Evolutionary conservation across 2,113 vertebrate genomes (phyloP).

Genomic region (Callopanchax toddi): DNA sequence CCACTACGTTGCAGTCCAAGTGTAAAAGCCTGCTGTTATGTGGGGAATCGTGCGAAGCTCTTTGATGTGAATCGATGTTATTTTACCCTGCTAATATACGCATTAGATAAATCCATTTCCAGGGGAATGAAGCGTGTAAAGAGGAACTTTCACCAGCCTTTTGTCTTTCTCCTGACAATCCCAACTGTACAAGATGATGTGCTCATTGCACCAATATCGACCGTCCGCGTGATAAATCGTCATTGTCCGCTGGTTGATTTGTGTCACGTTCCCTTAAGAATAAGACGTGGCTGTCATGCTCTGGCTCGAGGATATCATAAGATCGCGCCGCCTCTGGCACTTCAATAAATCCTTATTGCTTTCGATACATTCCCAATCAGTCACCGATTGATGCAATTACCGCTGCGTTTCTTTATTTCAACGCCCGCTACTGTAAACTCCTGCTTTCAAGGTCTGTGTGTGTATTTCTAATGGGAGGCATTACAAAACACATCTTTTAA

Average conservation of each 20-base stretch:
- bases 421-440: conserved; percentile 25
- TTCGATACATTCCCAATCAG: conserved; percentile 41
- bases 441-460: conserved; percentile 26
- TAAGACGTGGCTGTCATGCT: conserved; percentile 45
- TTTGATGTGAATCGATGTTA: conserved; percentile 38
- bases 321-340: conserved; percentile 20
- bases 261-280: conserved; percentile 42
- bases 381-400: conserved; percentile 47
- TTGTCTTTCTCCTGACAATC: conserved; percentile 14
- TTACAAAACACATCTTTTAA: conserved; percentile 66
- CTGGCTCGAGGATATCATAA: conserved; percentile 26
- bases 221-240: conserved; percentile 48
- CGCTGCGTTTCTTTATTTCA: conserved; percentile 3
- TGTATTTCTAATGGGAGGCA: conserved; percentile 58
- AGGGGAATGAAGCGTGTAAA: neutral
- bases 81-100: conserved; percentile 9
- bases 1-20: conserved; percentile 65
- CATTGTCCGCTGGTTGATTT: conserved; percentile 46
- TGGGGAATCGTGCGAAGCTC: conserved; percentile 27
- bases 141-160: neutral
- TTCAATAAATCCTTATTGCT: conserved; percentile 59
- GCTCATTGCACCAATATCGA: conserved; percentile 41
- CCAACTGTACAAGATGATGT: conserved; percentile 7
- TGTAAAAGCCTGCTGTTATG: conserved; percentile 54
- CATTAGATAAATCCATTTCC: conserved; percentile 2